A percentile compares a stretch with the other conserved stretches of the same genome.
These are phyloP conservation scores for Cheilosia grossa DNA, from an alignment of 2,888 invertebrate genomes.

Conservation along the genomic window DNA sequence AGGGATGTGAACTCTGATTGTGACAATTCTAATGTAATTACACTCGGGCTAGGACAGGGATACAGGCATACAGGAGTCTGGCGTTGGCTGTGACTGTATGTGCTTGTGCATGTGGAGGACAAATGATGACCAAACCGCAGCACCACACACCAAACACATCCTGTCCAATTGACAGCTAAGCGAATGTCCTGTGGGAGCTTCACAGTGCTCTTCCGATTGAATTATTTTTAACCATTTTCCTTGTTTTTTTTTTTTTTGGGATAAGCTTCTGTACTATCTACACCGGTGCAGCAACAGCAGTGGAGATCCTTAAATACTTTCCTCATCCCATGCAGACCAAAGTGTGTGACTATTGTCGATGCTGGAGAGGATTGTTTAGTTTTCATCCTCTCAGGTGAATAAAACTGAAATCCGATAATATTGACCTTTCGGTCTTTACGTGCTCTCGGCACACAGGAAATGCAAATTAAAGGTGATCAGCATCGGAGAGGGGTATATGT, in stretches of 20 bases:
- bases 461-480: conserved; percentile 67
- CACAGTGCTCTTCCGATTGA: conserved; percentile 63
- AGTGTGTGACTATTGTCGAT: conserved; percentile 35
- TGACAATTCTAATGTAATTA: conserved; percentile 72
- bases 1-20: conserved; percentile 59
- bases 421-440: conserved; percentile 50
- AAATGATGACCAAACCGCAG: conserved; percentile 43
- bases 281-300: conserved; percentile 34
- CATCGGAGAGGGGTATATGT: conserved; percentile 15
- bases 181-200: conserved; percentile 44
- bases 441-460: conserved; percentile 11
- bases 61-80: neutral
- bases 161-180: conserved; percentile 54
- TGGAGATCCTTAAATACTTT: conserved; percentile 22
- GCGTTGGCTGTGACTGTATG: neutral
- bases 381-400: conserved; percentile 29
- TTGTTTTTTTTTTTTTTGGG: neutral
- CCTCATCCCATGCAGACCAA: conserved; percentile 17
- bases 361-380: conserved; percentile 24
- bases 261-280: conserved; percentile 19
- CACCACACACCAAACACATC: conserved; percentile 45
- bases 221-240: conserved; percentile 59
- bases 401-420: conserved; percentile 61
- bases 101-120: conserved; percentile 3
- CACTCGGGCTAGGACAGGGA: conserved; percentile 8